Conservation (phyloP, 2,888 invertebrate species). For the Synanthedon tipuliformis region DNA sequence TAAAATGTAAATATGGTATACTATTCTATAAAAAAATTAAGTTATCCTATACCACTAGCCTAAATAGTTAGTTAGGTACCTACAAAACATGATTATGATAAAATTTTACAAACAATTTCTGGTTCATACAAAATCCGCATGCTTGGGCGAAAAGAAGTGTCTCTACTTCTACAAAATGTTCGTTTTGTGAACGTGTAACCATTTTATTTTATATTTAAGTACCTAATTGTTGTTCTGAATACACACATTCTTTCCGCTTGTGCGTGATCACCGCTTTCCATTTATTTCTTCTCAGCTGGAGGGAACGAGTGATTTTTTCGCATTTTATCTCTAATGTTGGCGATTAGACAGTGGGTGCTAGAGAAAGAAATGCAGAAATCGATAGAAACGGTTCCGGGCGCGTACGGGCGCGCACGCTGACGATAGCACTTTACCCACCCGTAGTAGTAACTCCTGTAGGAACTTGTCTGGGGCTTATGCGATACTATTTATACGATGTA, state of each 20-base stretch:
- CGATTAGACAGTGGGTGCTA: conserved; percentile 14
- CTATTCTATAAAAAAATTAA: no score
- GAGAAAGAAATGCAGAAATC: conserved; percentile 11
- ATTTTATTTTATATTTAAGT: conserved; percentile 37
- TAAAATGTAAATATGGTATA: no score
- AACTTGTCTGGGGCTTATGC: conserved; percentile 6
- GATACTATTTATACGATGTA: conserved; percentile 31
- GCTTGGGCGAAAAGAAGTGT: conserved; percentile 67
- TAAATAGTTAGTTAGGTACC: no score
- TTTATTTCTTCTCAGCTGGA: conserved; percentile 7
- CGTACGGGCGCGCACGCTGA: conserved; percentile 43
- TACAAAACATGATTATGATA: not conserved
- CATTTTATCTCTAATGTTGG: no score
- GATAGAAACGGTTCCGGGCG: conserved; percentile 36
- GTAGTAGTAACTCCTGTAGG: conserved; percentile 3
- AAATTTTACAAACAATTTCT: conserved; percentile 11
- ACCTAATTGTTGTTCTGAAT: conserved; percentile 36
- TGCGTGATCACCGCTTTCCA: conserved; percentile 65
- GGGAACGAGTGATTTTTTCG: not conserved
- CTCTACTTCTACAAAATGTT: conserved; percentile 21
- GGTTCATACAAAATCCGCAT: conserved; percentile 59
- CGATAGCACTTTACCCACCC: conserved; percentile 17
- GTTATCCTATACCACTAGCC: no score
- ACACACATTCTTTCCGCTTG: conserved; percentile 68
- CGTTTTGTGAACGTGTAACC: conserved; percentile 47